Conservation (phyloP, 2,113 vertebrate genomes). For the Heptranchias perlo region DNA sequence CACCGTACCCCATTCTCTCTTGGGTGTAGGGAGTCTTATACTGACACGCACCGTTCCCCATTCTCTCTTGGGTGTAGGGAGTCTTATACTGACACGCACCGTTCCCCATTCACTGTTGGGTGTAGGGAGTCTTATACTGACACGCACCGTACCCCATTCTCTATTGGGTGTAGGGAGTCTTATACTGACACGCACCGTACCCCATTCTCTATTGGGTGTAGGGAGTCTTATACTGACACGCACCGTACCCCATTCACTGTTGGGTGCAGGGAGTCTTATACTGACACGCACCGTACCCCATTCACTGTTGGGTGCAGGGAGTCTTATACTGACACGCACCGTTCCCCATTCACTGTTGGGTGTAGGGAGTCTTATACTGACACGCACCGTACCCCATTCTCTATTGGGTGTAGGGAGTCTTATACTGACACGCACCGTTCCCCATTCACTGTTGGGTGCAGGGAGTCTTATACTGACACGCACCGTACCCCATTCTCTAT, state of each 20-base stretch:
- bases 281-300: background rate
- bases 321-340: too few species aligned
- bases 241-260: background rate
- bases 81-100: too few species aligned
- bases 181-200: background rate
- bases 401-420: too few species aligned
- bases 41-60: background rate
- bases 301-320: too few species aligned
- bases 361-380: too few species aligned
- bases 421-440: too few species aligned
- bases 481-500: background rate
- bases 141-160: too few species aligned
- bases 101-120: background rate
- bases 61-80: too few species aligned
- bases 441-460: background rate
- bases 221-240: background rate
- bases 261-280: background rate
- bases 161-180: too few species aligned
- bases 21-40: background rate
- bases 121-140: too few species aligned
- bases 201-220: background rate
- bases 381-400: too few species aligned
- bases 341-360: background rate
- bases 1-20: background rate
- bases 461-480: background rate